Conservation (phyloP, 2,888 invertebrate species). For the Cepaea hortensis region DNA sequence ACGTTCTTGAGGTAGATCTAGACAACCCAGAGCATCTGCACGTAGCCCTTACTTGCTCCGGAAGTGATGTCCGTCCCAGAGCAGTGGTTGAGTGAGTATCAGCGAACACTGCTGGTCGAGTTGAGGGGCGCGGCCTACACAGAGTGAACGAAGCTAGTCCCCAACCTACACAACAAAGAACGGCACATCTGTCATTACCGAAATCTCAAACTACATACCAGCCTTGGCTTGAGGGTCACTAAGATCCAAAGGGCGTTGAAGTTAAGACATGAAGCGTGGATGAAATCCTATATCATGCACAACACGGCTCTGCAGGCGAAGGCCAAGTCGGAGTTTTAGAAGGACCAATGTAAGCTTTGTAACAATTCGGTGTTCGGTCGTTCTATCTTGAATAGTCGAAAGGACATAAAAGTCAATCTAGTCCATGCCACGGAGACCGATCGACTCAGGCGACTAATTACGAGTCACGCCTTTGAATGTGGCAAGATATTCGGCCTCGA, state of each 20-base stretch:
- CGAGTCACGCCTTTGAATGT: not conserved
- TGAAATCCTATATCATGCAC: no score
- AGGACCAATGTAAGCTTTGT: no score
- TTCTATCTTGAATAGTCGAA: no score
- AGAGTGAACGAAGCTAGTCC: conserved; percentile 3
- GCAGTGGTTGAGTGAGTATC: no score
- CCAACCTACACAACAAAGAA: conserved; percentile 1
- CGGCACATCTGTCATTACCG: conserved; percentile 64
- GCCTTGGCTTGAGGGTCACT: conserved; percentile 56
- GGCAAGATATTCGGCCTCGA: not conserved
- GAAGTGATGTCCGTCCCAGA: no score
- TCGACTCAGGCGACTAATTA: not conserved
- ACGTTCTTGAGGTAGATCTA: not conserved
- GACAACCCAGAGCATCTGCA: conserved; percentile 3
- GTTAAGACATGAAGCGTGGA: no score
- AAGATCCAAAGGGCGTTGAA: conserved; percentile 65
- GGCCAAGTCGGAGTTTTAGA: no score
- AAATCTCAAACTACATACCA: conserved; percentile 65
- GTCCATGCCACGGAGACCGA: not conserved
- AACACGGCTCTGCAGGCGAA: no score
- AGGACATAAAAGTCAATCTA: no score
- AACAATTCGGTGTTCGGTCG: no score
- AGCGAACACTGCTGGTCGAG: no score
- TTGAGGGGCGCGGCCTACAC: no score
- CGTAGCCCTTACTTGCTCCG: not conserved